Evolutionary conservation across 2,888 invertebrate genomes (phyloP).

Genomic region (Synanthedon formicaeformis): DNA sequence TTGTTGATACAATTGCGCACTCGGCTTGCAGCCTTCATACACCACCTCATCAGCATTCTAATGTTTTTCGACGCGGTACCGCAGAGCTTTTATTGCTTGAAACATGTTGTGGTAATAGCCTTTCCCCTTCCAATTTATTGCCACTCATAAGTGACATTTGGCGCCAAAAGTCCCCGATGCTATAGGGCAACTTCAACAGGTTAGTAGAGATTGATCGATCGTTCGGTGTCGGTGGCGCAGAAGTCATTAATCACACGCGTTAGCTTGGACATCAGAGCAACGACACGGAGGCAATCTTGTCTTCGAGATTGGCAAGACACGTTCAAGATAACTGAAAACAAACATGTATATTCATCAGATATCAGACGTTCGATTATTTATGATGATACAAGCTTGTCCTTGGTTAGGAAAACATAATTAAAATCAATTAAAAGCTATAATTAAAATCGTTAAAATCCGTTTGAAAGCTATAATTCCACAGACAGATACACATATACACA

Average conservation of each 20-base stretch:
- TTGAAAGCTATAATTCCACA: too few species aligned
- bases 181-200: slow-evolving; percentile 21
- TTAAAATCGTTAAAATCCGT: too few species aligned
- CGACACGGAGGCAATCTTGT: slow-evolving; percentile 1
- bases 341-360: not conserved
- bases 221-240: slow-evolving; percentile 22
- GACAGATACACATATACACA: too few species aligned
- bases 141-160: not conserved
- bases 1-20: not conserved
- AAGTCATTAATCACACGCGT: slow-evolving; percentile 30
- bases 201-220: slow-evolving; percentile 28
- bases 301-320: not conserved
- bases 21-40: not conserved
- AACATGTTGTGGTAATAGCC: slow-evolving; percentile 2
- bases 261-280: slow-evolving; percentile 3
- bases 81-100: not conserved
- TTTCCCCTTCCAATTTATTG: not conserved
- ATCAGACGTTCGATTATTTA: not conserved
- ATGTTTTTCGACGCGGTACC: not conserved
- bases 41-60: not conserved
- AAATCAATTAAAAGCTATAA: too few species aligned
- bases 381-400: too few species aligned
- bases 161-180: not conserved
- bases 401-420: too few species aligned
- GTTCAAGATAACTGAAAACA: not conserved